Evolutionary conservation across 2,888 invertebrate species (phyloP).

Genomic region (Hipparchia sbordonii): DNA sequence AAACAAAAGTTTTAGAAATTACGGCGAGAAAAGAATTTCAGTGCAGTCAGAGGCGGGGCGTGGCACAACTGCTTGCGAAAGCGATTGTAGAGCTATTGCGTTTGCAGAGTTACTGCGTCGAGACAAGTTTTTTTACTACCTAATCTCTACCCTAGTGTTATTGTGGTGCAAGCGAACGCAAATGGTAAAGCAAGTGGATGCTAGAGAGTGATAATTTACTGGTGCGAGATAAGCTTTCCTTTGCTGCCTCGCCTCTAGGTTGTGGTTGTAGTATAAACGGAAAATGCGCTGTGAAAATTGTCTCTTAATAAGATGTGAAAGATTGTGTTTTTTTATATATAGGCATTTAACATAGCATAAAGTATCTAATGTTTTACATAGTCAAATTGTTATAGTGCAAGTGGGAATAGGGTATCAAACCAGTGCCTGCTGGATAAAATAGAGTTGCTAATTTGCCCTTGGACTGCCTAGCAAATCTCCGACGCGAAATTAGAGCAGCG

Average conservation of each 20-base stretch:
- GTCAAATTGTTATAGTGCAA: not conserved
- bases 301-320: not conserved
- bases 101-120: conserved; percentile 58
- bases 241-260: conserved; percentile 7
- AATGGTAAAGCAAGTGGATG: conserved; percentile 7
- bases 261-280: not conserved
- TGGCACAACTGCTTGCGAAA: conserved; percentile 60
- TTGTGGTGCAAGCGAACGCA: not conserved
- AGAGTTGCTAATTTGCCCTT: conserved; percentile 8
- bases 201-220: conserved; percentile 13
- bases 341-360: not conserved
- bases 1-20: conserved; percentile 36
- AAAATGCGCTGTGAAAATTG: conserved; percentile 3
- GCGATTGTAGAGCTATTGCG: conserved; percentile 51
- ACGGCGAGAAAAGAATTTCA: conserved; percentile 47
- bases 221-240: conserved; percentile 16
- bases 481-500: no score
- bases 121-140: not conserved
- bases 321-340: not conserved
- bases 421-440: not conserved
- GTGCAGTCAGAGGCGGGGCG: conserved; percentile 63
- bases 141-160: not conserved
- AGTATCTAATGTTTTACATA: no score
- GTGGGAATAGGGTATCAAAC: not conserved
- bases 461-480: no score